A percentile compares a stretch with the other conserved stretches of the same genome.
Conservation (phyloP, 2,888 invertebrate genomes). For the Erebia ligea region DNA sequence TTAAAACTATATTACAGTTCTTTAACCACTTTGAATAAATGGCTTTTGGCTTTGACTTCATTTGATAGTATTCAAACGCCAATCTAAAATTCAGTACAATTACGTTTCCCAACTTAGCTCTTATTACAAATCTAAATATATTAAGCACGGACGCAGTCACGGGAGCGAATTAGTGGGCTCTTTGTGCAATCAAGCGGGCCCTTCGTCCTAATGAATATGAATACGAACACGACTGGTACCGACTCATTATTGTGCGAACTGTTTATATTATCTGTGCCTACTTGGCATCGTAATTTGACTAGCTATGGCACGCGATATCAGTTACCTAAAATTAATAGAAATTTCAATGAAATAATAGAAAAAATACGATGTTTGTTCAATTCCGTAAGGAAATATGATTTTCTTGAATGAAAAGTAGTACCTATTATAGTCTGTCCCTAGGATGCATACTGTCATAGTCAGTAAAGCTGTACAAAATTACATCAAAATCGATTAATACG, state of each 20-base stretch:
- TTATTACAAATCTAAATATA: conserved; percentile 65
- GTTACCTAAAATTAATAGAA: neutral
- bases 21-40: too few relatives aligned
- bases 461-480: too few relatives aligned
- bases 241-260: conserved; percentile 35
- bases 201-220: conserved; percentile 81
- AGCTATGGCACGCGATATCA: conserved; percentile 12
- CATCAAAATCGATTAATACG: too few relatives aligned
- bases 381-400: too few relatives aligned
- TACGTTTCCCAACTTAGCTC: conserved; percentile 41
- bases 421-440: too few relatives aligned
- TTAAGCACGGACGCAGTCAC: conserved; percentile 69
- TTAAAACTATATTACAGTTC: too few relatives aligned
- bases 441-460: too few relatives aligned
- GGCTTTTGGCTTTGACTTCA: too few relatives aligned
- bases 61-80: conserved; percentile 15
- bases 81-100: conserved; percentile 44
- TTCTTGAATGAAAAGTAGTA: too few relatives aligned
- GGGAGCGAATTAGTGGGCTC: conserved; percentile 78
- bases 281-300: conserved; percentile 21
- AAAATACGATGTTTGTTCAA: too few relatives aligned
- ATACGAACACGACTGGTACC: conserved; percentile 50
- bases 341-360: neutral
- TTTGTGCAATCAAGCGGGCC: conserved; percentile 83
- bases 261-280: conserved; percentile 20